These are phyloP conservation scores for Ochotona princeps DNA, from an alignment of 2,113 vertebrate genomes.

Conservation along the genomic window DNA sequence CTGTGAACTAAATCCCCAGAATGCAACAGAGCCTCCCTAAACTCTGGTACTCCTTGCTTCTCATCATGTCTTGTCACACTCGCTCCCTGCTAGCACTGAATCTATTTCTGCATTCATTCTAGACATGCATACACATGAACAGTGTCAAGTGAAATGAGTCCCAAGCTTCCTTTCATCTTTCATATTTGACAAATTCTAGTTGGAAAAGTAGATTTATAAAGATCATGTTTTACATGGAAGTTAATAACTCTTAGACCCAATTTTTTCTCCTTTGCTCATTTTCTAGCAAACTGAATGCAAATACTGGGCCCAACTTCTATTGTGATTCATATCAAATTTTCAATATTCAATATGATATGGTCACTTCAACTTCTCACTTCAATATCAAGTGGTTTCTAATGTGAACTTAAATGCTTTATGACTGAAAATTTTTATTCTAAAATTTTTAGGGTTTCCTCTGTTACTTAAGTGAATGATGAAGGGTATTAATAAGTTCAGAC, in stretches of 20 bases:
- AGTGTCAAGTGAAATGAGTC: neutral
- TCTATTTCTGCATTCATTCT: neutral
- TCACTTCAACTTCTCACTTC: neutral
- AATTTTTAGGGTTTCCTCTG: neutral
- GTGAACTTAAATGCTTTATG: neutral
- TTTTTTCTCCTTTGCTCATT: neutral
- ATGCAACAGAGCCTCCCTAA: neutral
- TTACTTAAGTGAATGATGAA: neutral
- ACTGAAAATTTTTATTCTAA: neutral
- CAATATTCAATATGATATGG: neutral
- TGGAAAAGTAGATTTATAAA: neutral
- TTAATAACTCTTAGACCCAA: neutral
- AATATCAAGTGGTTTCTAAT: neutral
- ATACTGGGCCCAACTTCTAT: neutral
- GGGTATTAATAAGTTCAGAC: neutral
- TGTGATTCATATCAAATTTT: neutral
- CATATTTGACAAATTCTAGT: neutral
- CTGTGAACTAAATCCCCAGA: neutral
- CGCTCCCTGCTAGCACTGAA: neutral
- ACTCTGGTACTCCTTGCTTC: neutral
- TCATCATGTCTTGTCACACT: neutral
- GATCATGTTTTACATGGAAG: neutral
- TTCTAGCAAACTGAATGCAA: neutral
- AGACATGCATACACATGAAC: neutral
- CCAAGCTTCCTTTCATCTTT: neutral